Percentiles rank a stretch among this genome's conserved stretches.
phyloP scores from a whole-genome alignment of 2,797 vertebrate species.

The Botia almorhae region DNA sequence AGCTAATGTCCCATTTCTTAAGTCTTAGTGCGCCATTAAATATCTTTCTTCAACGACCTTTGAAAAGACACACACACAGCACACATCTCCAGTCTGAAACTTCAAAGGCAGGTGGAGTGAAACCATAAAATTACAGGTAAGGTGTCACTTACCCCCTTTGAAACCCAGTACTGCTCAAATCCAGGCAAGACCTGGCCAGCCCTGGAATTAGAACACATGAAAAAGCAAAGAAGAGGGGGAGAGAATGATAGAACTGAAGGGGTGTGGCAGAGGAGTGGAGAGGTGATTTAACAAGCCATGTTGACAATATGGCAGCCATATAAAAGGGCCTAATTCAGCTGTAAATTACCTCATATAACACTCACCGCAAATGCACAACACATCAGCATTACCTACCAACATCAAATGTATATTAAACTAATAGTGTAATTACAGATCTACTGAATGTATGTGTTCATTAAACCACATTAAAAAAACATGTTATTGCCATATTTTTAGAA shows the following conservation, averaged over 20 bases:
- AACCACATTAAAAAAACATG: neutral
- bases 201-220: conserved; percentile 83
- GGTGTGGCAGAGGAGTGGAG: conserved; percentile 62
- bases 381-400: conserved; percentile 3
- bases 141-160: conserved; percentile 86
- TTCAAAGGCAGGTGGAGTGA: conserved; percentile 86
- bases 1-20: conserved; percentile 11
- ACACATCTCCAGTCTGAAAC: conserved; percentile 74
- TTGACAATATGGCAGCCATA: conserved; percentile 78
- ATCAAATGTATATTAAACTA: neutral
- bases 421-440: neutral
- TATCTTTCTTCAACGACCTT: conserved; percentile 31
- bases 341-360: conserved; percentile 71
- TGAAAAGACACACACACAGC: conserved; percentile 56
- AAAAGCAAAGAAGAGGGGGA: conserved; percentile 68
- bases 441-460: neutral
- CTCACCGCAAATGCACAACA: conserved; percentile 33
- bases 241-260: conserved; percentile 67
- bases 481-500: too few species aligned
- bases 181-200: conserved; percentile 84
- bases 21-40: conserved; percentile 24
- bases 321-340: conserved; percentile 79
- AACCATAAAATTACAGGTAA: conserved; percentile 87
- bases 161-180: conserved; percentile 83
- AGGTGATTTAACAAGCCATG: conserved; percentile 71